Evolutionary conservation across 2,888 invertebrate genomes (phyloP).

Genomic region (Lasioglossum morio): DNA sequence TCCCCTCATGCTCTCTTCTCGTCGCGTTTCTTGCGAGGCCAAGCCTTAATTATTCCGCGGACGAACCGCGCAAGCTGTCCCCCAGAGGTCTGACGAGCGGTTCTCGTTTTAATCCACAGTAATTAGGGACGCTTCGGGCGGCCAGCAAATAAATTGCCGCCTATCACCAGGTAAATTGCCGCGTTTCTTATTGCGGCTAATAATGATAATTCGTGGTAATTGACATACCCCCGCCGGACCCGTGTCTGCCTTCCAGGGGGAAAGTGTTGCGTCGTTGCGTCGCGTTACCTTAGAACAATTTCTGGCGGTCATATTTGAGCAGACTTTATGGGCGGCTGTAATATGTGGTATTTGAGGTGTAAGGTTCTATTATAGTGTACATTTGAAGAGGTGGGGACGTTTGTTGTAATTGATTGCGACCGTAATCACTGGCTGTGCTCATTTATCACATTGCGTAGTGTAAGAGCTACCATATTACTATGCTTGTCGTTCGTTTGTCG

Average conservation of each 20-base stretch:
- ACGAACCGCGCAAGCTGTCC: conserved; percentile 6
- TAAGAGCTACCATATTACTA: background rate
- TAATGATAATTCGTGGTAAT: conserved; percentile 48
- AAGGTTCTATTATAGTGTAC: background rate
- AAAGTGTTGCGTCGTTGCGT: background rate
- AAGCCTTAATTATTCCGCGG: conserved; percentile 46
- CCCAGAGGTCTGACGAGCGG: background rate
- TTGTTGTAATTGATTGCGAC: background rate
- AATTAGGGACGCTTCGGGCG: conserved; percentile 43
- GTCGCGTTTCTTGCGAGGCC: conserved; percentile 12
- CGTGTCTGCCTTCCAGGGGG: background rate
- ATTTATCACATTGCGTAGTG: background rate
- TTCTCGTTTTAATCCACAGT: conserved; percentile 46
- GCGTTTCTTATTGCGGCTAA: conserved; percentile 46
- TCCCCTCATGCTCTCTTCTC: background rate
- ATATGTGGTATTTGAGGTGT: background rate
- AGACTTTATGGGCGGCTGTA: background rate
- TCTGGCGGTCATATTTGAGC: conserved; percentile 6
- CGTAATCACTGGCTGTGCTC: background rate
- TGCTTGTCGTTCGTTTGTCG: background rate
- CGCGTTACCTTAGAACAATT: conserved; percentile 6
- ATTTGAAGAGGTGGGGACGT: background rate
- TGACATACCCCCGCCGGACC: conserved; percentile 14
- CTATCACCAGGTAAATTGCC: conserved; percentile 36
- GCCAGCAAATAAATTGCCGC: conserved; percentile 47